Base-by-base conservation (phyloP, 2,113 vertebrate genomes). In the Mirza zaza region DNA sequence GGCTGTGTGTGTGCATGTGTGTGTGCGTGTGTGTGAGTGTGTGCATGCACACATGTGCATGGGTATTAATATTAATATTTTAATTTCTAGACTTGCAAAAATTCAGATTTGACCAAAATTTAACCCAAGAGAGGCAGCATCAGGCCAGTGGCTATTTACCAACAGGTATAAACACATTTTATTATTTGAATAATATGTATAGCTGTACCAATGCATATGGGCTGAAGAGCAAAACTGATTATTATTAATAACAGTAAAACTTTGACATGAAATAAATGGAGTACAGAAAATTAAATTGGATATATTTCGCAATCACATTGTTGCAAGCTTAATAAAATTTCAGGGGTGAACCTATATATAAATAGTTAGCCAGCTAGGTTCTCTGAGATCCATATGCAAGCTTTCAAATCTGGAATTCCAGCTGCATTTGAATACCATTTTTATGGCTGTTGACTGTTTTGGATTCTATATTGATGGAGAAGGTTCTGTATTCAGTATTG, bases 51-150 rank as follows among this genome's bases (percentile, higher is more conserved):
- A 27, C 25, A 18, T 6, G 6, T 57, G 11, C 12, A n/a, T 71
- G 12, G 27, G 2, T 2, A n/a, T 93, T 71, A 29, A 13, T 75
- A n/a, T 93, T 71, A 29, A 12, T 75, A n/a, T 50, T 50, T 76
- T 85, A 71, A 76, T 75, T 79, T 61, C 0, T 34, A 21, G 27
- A 63, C 63, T 50, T 92, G n/a, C 76, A 2, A 0, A 82, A 90
- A 92, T 71, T 29, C 23, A 81, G 6, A 32, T 86, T 89, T 92
- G 11, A 68, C 17, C 57, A 13, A 92, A 85, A 48, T 80, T 15
- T 71, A 52, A 91, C 25, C 6, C 42, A 55, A 48, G 10, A 75
- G 6, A 27, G 12, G 17, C 29, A 48, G 39, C 67, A n/a, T 67
- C 59, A n/a, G 20, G 25, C 20, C 27, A 73, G 12, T 79, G 1